Evolutionary conservation across 1,140 invertebrate genomes (phyloP).

Genomic region (Drosophila ercepeae): DNA sequence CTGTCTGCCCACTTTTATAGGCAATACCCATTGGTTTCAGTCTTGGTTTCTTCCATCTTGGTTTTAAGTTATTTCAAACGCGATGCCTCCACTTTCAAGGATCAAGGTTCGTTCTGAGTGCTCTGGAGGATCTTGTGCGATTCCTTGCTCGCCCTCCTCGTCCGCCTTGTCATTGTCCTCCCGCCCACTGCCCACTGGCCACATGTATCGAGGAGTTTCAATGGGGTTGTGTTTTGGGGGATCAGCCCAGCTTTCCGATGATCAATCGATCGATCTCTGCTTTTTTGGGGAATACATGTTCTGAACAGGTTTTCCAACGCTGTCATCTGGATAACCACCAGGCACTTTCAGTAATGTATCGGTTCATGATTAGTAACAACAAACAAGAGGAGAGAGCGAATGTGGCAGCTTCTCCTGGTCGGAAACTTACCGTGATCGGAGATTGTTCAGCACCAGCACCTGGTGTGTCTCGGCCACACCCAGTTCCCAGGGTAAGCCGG

Average conservation of each 20-base stretch:
- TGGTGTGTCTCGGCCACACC: slow-evolving; percentile 99
- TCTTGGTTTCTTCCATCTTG: not conserved
- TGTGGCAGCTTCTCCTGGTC: slow-evolving; percentile 48
- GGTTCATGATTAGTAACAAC: slow-evolving; percentile 79
- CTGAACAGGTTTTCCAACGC: slow-evolving; percentile 71
- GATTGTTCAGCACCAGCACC: slow-evolving; percentile 96
- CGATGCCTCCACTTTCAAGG: not conserved
- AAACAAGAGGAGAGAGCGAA: slow-evolving; percentile 53
- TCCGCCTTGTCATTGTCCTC: slow-evolving; percentile 34
- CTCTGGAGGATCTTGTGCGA: not conserved
- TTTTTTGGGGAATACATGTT: slow-evolving; percentile 35
- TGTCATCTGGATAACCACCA: slow-evolving; percentile 82
- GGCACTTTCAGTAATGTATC: slow-evolving; percentile 76
- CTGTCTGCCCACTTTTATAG: not conserved
- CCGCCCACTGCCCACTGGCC: slow-evolving; percentile 43
- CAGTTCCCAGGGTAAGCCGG: slow-evolving; percentile 98
- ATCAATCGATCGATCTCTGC: slow-evolving; percentile 46
- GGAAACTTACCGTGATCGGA: slow-evolving; percentile 89
- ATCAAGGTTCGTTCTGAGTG: not conserved
- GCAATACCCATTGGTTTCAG: not conserved
- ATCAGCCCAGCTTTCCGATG: slow-evolving; percentile 39
- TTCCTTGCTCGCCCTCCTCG: slow-evolving; percentile 6
- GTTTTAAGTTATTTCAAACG: not conserved
- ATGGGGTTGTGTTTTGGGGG: slow-evolving; percentile 42
- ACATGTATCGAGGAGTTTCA: slow-evolving; percentile 43